Evolutionary conservation across 1,140 invertebrate genomes (phyloP).

Genomic region (Drosophila gunungcola): DNA sequence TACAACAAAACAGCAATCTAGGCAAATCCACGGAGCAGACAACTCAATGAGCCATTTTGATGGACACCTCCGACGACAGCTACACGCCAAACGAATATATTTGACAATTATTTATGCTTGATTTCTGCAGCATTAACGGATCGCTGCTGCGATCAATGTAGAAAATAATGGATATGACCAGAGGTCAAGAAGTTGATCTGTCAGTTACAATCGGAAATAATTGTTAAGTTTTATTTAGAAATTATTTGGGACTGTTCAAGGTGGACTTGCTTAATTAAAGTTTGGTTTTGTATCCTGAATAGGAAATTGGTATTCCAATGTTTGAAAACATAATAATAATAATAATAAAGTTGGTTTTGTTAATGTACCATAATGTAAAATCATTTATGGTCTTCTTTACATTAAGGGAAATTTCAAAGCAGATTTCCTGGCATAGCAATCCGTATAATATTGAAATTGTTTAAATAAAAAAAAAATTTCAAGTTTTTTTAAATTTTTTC

Average conservation of each 20-base stretch:
- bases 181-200: conserved; percentile 50
- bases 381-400: no score
- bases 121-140: conserved; percentile 32
- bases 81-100: conserved; percentile 59
- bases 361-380: no score
- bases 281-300: neutral
- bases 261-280: conserved; percentile 3
- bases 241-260: conserved; percentile 18
- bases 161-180: conserved; percentile 37
- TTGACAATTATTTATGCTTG: conserved; percentile 58
- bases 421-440: no score
- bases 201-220: conserved; percentile 13
- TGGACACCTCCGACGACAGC: conserved; percentile 47
- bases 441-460: no score
- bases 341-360: no score
- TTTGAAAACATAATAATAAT: no score
- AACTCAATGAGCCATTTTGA: conserved; percentile 63
- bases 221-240: conserved; percentile 10
- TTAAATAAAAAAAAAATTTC: no score
- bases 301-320: neutral
- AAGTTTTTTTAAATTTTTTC: no score
- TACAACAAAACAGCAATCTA: conserved; percentile 21
- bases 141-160: conserved; percentile 40
- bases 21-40: conserved; percentile 42
- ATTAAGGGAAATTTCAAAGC: no score